A percentile compares a stretch with the other conserved stretches of the same genome.
phyloP scores from a whole-genome alignment of 2,797 vertebrate species.

The Acipenser oxyrinchus region DNA sequence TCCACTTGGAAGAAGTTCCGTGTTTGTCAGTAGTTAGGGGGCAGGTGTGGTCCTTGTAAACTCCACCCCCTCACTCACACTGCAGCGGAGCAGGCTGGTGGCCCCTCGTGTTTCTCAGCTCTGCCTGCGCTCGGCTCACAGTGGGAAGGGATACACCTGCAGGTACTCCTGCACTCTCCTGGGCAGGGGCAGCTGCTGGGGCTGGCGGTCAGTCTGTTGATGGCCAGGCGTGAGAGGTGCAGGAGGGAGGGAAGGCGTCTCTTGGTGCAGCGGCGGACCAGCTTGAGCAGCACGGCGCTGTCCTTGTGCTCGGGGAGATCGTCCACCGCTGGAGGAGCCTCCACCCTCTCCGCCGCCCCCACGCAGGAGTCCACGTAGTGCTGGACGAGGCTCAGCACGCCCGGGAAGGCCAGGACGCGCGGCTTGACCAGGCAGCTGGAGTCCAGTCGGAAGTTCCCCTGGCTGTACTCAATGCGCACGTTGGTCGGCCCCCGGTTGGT shows the following conservation, averaged over 20 bases:
- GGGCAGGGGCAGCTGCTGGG: conserved; percentile 77
- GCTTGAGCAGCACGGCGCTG: conserved; percentile 76
- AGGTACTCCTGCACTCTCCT: conserved; percentile 76
- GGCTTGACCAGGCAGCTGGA: conserved; percentile 84
- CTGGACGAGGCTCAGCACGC: conserved; percentile 88
- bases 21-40: not conserved
- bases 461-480: conserved; percentile 86
- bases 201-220: conserved; percentile 65
- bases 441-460: conserved; percentile 85
- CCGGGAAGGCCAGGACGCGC: conserved; percentile 81
- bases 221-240: conserved; percentile 84
- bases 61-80: not conserved
- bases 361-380: conserved; percentile 82
- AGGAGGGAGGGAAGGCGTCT: conserved; percentile 78
- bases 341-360: conserved; percentile 9
- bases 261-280: conserved; percentile 74
- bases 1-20: too few species aligned
- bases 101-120: not conserved
- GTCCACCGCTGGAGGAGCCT: conserved; percentile 42
- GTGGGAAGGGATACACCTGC: conserved; percentile 89
- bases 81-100: not conserved
- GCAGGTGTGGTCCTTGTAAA: not conserved
- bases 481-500: conserved; percentile 90
- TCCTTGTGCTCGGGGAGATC: conserved; percentile 51
- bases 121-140: conserved; percentile 54